These are phyloP conservation scores for Silurus asotus DNA, from an alignment of 2,113 vertebrate genomes.

Conservation along the genomic window DNA sequence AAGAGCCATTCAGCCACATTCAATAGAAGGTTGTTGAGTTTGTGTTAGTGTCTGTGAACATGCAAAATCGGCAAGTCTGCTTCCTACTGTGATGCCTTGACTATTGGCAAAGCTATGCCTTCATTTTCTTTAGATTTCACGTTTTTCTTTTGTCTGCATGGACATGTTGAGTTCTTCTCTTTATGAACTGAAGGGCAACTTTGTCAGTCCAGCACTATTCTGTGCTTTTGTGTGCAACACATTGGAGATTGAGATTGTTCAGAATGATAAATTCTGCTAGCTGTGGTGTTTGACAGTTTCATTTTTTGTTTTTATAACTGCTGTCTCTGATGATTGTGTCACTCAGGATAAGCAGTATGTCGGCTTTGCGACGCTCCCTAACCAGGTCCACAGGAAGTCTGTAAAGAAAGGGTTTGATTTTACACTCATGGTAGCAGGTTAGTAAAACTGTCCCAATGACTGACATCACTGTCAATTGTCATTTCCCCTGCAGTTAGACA, in stretches of 20 bases:
- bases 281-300: neutral
- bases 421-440: constrained; percentile 97
- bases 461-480: constrained; percentile 1
- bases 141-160: neutral
- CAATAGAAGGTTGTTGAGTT: constrained; percentile 42
- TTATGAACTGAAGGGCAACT: neutral
- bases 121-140: neutral
- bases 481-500: neutral
- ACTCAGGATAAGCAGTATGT: constrained; percentile 96
- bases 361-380: constrained; percentile 94
- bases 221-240: neutral
- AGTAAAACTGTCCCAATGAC: constrained; percentile 27
- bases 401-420: constrained; percentile 99
- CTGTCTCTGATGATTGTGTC: neutral
- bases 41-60: constrained; percentile 50
- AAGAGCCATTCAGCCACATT: constrained; percentile 67
- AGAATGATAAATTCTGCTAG: neutral
- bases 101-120: neutral
- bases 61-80: constrained; percentile 10
- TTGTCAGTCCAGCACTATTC: neutral
- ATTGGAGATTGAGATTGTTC: neutral
- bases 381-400: constrained; percentile 97
- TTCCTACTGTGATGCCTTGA: neutral
- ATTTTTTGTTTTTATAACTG: neutral
- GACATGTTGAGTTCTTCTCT: neutral